Base-by-base conservation (phyloP, 2,797 vertebrate species). In the Scleropages formosus region DNA sequence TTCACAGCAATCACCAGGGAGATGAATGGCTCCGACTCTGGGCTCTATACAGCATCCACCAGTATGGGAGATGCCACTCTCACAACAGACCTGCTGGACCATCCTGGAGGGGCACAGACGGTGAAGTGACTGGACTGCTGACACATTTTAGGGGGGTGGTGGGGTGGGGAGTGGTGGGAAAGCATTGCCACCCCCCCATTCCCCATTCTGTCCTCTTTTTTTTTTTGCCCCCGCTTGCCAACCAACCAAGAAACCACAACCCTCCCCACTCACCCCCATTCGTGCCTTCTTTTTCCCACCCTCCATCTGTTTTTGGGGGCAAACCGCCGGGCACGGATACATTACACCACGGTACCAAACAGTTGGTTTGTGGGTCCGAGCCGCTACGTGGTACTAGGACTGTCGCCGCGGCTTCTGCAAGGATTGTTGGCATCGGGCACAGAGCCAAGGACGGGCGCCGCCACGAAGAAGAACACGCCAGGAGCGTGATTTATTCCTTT, bases 381-480 rank as follows among this genome's bases (percentile, higher is more conserved):
- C 91, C 92, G 88, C 93, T 83, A 93, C 91, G 81, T 80, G 91
- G 91, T 94, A 92, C 89, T 64, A 82, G 86, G 80, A 82, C 88
- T 88, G 79, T 84, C 86, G 89, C 84, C 83, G 87, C 85, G 89
- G 92, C 93, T 95, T 92, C 91, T 87, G 89, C 82, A 82, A 91
- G 89, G 90, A 93, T 92, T 88, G 89, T 90, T 95, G 96, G 95
- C 95, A 95, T 91, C 80, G 86, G 94, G 95, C 93, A 90, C 87
- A 79, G 87, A 93, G 94, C 92, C 95, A 95, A 93, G 89, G 88
- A 92, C 88, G 92, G 94, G 93, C 88, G 89, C 91, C 88, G 90
- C 84, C 75, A 82, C 82, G 81, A 88, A 84, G 81, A 81, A 83
- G 91, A 91, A 91, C 89, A 95, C 90, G 89, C 92, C 91, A 91